Percentiles rank a stretch among this genome's conserved stretches.
Conservation (phyloP, 1,140 invertebrate genomes). For the Euura lappo region DNA sequence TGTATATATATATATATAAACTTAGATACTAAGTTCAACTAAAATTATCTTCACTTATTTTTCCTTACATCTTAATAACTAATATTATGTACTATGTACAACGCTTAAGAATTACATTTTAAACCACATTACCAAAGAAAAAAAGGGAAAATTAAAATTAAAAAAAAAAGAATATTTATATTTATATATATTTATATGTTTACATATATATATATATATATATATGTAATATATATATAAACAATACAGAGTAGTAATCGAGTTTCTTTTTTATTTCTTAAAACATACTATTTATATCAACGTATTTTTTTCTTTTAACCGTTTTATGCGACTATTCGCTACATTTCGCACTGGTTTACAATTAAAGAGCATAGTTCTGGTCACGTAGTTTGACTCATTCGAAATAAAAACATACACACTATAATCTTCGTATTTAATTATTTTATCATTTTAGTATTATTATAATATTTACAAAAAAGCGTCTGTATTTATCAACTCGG, state of each 20-base stretch:
- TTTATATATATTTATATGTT: too few relatives aligned
- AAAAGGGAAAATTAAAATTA: too few relatives aligned
- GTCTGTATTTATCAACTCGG: conserved; percentile 40
- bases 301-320: neutral
- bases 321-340: conserved; percentile 11
- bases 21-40: neutral
- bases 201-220: too few relatives aligned
- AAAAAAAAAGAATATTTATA: too few relatives aligned
- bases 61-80: conserved; percentile 51
- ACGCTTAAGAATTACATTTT: conserved; percentile 47
- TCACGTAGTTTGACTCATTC: conserved; percentile 52
- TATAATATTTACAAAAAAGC: conserved; percentile 55
- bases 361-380: conserved; percentile 37
- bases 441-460: conserved; percentile 39
- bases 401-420: conserved; percentile 59
- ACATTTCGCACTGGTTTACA: conserved; percentile 43
- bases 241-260: neutral
- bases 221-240: too few relatives aligned
- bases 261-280: neutral
- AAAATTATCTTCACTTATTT: conserved; percentile 39
- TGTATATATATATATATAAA: neutral
- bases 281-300: conserved; percentile 6
- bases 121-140: conserved; percentile 49
- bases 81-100: conserved; percentile 61
- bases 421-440: conserved; percentile 40